These are phyloP conservation scores for Phrynocephalus vlangalii DNA, from an alignment of 2,797 vertebrate genomes.

Conservation along the genomic window DNA sequence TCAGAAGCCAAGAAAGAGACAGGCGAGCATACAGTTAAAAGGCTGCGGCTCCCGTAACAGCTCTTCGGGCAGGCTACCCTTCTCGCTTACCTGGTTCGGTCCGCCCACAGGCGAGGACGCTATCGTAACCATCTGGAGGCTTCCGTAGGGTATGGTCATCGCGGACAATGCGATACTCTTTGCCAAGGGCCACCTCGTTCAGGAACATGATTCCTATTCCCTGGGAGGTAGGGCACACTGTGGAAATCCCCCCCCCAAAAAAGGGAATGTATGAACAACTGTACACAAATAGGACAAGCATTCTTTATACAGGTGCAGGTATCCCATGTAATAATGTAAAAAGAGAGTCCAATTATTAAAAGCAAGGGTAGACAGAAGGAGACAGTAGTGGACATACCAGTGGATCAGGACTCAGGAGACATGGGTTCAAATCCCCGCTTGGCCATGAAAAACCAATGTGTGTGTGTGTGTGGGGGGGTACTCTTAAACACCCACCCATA, in stretches of 20 bases:
- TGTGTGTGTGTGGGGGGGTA: too few relatives aligned
- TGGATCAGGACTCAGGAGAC: too few relatives aligned
- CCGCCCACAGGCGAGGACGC: constrained; percentile 84
- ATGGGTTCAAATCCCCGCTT: too few relatives aligned
- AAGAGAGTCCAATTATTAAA: not conserved
- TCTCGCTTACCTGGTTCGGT: constrained; percentile 85
- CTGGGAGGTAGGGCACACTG: constrained; percentile 78
- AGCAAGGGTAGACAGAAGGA: not conserved
- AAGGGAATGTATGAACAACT: not conserved
- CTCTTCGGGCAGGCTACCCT: not conserved
- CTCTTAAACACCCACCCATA: too few relatives aligned
- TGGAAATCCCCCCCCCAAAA: not conserved
- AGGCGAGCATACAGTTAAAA: not conserved
- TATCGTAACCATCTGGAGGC: constrained; percentile 81
- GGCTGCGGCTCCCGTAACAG: too few relatives aligned
- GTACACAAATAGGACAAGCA: not conserved
- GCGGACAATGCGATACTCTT: constrained; percentile 76
- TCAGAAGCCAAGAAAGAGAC: not conserved
- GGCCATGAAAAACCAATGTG: too few relatives aligned
- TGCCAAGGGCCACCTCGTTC: constrained; percentile 89
- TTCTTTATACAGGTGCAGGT: not conserved
- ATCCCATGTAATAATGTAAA: not conserved
- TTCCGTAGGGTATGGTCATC: constrained; percentile 74
- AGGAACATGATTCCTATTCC: constrained; percentile 90
- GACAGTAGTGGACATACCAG: not conserved